phyloP scores from a whole-genome alignment of 2,888 invertebrate species.

The Scaptomyza reducta region DNA sequence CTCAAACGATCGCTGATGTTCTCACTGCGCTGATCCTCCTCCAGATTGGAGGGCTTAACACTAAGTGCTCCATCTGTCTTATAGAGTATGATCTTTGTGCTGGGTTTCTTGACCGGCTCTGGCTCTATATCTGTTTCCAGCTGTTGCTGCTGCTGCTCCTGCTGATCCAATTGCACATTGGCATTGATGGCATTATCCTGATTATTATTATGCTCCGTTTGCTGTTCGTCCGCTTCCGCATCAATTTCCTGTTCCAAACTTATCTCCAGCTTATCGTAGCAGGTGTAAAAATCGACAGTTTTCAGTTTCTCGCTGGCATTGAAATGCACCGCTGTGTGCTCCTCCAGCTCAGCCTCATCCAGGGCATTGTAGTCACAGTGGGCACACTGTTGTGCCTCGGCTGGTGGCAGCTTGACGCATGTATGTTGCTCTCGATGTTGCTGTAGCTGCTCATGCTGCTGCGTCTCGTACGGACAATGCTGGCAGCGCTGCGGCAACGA shows the following conservation, averaged over 20 bases:
- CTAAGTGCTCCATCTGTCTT: constrained; percentile 79
- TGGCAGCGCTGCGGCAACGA: constrained; percentile 85
- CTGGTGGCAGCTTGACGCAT: constrained; percentile 85
- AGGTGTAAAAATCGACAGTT: constrained; percentile 82
- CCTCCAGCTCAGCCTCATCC: constrained; percentile 90
- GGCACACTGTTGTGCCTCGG: constrained; percentile 88
- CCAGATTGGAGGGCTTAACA: constrained; percentile 65
- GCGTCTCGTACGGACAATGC: constrained; percentile 92
- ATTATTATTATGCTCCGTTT: constrained; percentile 74
- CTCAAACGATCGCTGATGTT: constrained; percentile 82
- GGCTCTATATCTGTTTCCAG: constrained; percentile 11
- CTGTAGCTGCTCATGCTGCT: constrained; percentile 89
- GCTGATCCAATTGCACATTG: constrained; percentile 56
- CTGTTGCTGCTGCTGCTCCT: constrained; percentile 11
- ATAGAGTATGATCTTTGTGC: constrained; percentile 79
- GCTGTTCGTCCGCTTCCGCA: constrained; percentile 48
- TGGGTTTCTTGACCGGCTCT: constrained; percentile 49
- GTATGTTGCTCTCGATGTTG: constrained; percentile 91
- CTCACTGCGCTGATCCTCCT: constrained; percentile 57
- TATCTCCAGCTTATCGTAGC: constrained; percentile 82
- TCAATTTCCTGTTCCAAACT: constrained; percentile 66
- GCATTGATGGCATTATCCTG: constrained; percentile 80
- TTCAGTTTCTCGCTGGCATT: constrained; percentile 81
- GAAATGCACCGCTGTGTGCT: constrained; percentile 93
- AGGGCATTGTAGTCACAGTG: constrained; percentile 93